A percentile compares a stretch with the other conserved stretches of the same genome.
These are phyloP conservation scores for Probosciger aterrimus DNA, from an alignment of 2,113 vertebrate species.

Conservation along the genomic window DNA sequence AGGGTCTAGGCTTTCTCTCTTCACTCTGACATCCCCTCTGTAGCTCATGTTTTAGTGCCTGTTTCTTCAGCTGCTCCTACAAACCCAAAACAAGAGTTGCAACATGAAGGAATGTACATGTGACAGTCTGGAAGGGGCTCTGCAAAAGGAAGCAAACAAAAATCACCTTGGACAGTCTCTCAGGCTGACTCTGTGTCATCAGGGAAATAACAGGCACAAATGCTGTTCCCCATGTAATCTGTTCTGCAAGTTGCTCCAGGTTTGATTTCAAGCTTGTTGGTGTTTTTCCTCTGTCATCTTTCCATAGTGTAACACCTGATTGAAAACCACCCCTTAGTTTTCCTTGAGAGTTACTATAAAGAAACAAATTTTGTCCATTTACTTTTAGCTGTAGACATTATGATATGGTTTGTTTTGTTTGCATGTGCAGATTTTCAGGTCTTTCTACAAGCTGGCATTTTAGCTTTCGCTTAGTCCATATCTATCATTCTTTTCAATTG, in stretches of 20 bases:
- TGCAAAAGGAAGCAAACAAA: neutral
- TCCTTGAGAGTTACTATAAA: neutral
- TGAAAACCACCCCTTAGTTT: neutral
- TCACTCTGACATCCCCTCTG: neutral
- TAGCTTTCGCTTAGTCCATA: conserved; percentile 17
- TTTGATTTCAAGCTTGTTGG: neutral
- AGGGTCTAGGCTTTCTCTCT: neutral
- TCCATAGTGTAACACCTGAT: neutral
- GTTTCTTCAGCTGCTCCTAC: neutral
- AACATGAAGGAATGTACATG: neutral
- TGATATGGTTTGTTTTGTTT: neutral
- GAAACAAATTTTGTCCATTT: neutral
- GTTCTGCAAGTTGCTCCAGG: neutral
- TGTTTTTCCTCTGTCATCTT: neutral
- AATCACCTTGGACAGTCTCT: neutral
- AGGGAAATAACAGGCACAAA: neutral
- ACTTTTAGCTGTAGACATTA: neutral
- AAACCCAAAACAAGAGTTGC: neutral
- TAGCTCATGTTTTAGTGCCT: neutral
- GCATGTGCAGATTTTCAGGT: neutral
- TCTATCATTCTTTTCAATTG: neutral
- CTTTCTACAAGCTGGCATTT: conserved; percentile 15
- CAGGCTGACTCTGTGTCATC: neutral
- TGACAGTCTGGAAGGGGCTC: neutral
- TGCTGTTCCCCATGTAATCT: neutral